phyloP scores from a whole-genome alignment of 2,888 invertebrate genomes.

The Andrena bucephala region DNA sequence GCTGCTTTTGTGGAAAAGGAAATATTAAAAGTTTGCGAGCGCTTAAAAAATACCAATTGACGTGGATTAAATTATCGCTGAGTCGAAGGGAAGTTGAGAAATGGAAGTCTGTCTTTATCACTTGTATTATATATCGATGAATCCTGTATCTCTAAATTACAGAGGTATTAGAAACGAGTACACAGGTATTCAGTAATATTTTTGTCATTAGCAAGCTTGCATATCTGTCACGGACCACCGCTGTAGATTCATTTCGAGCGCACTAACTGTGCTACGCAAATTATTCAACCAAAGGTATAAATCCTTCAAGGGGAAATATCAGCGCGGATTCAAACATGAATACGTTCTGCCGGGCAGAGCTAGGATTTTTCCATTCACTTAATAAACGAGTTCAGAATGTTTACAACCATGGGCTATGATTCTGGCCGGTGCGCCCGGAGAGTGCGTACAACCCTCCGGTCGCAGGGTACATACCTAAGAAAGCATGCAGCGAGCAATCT shows the following conservation, averaged over 20 bases:
- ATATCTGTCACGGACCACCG: too few species aligned
- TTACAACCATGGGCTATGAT: background rate
- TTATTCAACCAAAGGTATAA: background rate
- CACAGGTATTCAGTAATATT: too few species aligned
- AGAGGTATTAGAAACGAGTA: too few species aligned
- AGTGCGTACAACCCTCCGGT: background rate
- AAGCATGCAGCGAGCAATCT: conserved; percentile 42
- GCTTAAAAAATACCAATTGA: background rate
- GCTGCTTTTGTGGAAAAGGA: background rate
- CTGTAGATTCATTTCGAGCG: too few species aligned
- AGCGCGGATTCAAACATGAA: background rate
- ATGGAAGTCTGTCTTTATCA: too few species aligned
- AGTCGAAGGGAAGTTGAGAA: too few species aligned
- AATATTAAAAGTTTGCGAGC: background rate
- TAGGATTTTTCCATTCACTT: background rate
- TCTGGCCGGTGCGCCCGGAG: background rate
- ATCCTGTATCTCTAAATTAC: too few species aligned
- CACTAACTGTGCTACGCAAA: background rate
- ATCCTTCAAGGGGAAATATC: background rate
- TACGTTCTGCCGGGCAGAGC: background rate
- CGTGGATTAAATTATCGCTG: too few species aligned
- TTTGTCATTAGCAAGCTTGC: too few species aligned
- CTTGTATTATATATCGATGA: too few species aligned
- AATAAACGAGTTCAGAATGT: background rate
- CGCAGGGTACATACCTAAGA: conserved; percentile 17